Conservation (phyloP, 2,797 vertebrate species). For the Sebastes steindachneri region DNA sequence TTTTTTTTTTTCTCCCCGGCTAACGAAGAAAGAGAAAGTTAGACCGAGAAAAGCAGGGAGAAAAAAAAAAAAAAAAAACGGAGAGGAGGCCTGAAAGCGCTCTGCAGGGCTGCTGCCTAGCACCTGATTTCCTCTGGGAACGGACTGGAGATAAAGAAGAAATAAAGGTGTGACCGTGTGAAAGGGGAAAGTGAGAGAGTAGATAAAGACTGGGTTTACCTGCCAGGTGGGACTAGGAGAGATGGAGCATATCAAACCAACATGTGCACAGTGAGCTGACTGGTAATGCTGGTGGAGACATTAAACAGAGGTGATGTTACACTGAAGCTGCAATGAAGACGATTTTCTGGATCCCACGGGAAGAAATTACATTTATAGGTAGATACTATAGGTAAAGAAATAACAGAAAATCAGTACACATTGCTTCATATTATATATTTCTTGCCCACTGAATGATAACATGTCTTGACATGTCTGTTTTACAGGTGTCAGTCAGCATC, state of each 20-base stretch:
- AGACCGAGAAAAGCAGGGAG: neutral
- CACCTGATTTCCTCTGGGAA: constrained; percentile 66
- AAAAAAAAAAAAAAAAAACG: neutral
- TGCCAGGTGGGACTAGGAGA: constrained; percentile 59
- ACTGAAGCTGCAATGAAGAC: too few species aligned
- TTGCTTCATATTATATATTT: neutral
- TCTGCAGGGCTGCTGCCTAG: constrained; percentile 47
- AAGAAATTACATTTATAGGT: neutral
- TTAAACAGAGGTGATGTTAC: neutral
- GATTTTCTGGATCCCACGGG: neutral
- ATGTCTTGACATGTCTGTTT: constrained; percentile 45
- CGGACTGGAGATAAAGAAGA: constrained; percentile 36
- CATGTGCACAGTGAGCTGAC: constrained; percentile 14
- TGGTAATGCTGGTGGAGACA: constrained; percentile 4
- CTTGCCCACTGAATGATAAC: neutral
- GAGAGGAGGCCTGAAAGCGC: constrained; percentile 22
- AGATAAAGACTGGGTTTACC: constrained; percentile 69
- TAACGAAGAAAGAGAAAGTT: constrained; percentile 55
- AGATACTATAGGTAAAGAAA: too few species aligned
- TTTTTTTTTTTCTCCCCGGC: neutral
- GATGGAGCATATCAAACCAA: constrained; percentile 31
- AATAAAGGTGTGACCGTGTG: constrained; percentile 66
- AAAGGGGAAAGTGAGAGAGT: constrained; percentile 35
- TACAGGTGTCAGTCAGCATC: constrained; percentile 4
- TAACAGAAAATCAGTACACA: neutral